Conservation (phyloP, 2,113 vertebrate species). For the Pterophyllum scalare region DNA sequence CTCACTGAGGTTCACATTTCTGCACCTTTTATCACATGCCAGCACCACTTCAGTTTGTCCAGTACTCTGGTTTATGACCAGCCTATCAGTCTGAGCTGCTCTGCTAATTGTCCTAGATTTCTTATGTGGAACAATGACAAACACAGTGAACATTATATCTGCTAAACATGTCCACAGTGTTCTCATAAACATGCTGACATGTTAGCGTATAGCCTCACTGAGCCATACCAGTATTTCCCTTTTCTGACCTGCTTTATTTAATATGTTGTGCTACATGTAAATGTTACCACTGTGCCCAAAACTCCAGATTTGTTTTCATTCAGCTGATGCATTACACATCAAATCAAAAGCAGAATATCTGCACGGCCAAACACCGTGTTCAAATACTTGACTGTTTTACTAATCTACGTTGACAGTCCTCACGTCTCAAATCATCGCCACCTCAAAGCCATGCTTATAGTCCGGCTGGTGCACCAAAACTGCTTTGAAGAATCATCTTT, state of each 20-base stretch:
- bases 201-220: no score
- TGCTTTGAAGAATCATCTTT: constrained; percentile 39
- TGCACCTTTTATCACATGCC: background rate
- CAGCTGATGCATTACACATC: background rate
- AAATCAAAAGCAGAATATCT: background rate
- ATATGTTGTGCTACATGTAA: constrained; percentile 1
- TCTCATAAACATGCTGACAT: no score
- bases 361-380: background rate
- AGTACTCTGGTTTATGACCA: background rate
- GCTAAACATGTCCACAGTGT: background rate
- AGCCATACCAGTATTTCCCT: background rate
- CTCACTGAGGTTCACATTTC: background rate
- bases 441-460: background rate
- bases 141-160: background rate
- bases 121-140: background rate
- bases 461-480: background rate
- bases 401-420: background rate
- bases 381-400: background rate
- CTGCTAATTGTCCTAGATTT: no score
- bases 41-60: background rate
- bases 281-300: background rate
- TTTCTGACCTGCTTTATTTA: constrained; percentile 1
- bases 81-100: background rate
- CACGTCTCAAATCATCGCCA: constrained; percentile 7
- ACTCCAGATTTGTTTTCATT: background rate